phyloP scores from a whole-genome alignment of 2,797 vertebrate genomes.

The Buceros bicornis region DNA sequence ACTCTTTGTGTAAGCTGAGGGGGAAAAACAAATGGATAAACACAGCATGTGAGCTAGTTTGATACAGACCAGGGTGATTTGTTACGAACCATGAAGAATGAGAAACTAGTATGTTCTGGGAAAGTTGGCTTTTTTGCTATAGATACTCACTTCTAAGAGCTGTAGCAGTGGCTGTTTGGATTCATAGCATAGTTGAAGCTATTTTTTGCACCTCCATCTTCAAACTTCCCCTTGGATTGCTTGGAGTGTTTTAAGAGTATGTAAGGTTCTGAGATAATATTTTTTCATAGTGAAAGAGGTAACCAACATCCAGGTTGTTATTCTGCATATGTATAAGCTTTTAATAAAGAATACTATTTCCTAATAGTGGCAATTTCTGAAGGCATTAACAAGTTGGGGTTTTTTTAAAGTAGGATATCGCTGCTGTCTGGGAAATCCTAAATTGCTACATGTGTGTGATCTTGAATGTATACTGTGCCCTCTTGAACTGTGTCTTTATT shows the following conservation, averaged over 20 bases:
- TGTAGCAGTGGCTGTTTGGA: not conserved
- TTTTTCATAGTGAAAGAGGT: not conserved
- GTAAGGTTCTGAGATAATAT: not conserved
- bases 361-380: not conserved
- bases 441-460: not conserved
- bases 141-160: not conserved
- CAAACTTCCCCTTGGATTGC: not conserved
- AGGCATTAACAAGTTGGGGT: not conserved
- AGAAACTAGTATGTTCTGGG: not conserved
- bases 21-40: not conserved
- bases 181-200: not conserved
- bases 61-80: not conserved
- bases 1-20: not conserved
- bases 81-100: not conserved
- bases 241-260: not conserved
- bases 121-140: not conserved
- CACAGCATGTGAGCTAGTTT: not conserved
- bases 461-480: not conserved
- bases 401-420: not conserved
- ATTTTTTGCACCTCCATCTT: not conserved
- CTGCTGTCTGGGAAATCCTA: not conserved
- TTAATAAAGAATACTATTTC: conserved; percentile 6
- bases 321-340: not conserved
- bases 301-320: not conserved
- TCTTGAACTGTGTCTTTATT: not conserved